Percentiles rank a stretch among this genome's conserved stretches.
Conservation (phyloP, 2,888 invertebrate species). For the Belgica antarctica region DNA sequence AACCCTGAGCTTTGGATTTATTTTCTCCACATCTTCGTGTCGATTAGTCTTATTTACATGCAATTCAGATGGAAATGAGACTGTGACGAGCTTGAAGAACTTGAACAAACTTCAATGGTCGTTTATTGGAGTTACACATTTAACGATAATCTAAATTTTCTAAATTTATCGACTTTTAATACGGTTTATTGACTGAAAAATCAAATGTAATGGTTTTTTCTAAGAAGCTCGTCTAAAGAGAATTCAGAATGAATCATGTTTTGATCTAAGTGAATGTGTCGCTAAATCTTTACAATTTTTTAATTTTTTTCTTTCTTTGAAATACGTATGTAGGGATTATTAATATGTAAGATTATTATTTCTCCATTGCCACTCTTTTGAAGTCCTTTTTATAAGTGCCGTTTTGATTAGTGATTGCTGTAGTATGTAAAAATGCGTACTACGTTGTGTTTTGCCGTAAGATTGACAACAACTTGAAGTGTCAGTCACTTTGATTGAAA, state of each 20-base stretch:
- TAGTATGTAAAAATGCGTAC: background rate
- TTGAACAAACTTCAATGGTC: too few relatives aligned
- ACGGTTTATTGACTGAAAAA: too few relatives aligned
- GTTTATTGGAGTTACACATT: too few relatives aligned
- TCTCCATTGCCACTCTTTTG: slow-evolving; percentile 38
- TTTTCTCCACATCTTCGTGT: background rate
- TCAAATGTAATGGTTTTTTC: too few relatives aligned
- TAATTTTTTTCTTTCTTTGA: slow-evolving; percentile 21
- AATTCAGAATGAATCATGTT: too few relatives aligned
- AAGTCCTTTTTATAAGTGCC: slow-evolving; percentile 32
- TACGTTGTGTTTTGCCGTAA: slow-evolving; percentile 5
- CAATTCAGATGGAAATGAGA: slow-evolving; percentile 24
- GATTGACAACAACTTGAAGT: too few relatives aligned
- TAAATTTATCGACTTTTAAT: too few relatives aligned
- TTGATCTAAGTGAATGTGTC: slow-evolving; percentile 7
- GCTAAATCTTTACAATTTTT: slow-evolving; percentile 24
- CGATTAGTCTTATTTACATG: too few relatives aligned
- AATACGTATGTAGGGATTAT: slow-evolving; percentile 43
- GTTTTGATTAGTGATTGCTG: background rate
- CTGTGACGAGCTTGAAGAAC: background rate
- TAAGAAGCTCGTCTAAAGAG: background rate
- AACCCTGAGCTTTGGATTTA: slow-evolving; percentile 33
- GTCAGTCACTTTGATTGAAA: too few relatives aligned
- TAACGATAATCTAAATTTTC: background rate
- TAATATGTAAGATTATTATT: slow-evolving; percentile 36